These are phyloP conservation scores for Chloroclysta siterata DNA, from an alignment of 2,888 invertebrate genomes.

Conservation along the genomic window DNA sequence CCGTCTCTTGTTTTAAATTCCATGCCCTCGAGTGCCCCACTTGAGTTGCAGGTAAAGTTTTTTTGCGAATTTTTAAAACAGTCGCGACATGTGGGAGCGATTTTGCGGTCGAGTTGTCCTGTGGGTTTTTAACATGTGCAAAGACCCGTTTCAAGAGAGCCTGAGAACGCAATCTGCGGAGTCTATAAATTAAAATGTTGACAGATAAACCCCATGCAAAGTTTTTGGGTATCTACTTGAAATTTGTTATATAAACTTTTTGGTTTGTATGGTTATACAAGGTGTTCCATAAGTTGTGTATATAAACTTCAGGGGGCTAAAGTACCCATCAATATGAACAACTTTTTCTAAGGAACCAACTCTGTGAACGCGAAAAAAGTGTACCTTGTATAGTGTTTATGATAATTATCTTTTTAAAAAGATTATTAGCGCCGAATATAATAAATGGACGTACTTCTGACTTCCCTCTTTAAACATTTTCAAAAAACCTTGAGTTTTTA, in stretches of 20 bases:
- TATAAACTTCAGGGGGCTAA: too few species aligned
- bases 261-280: too few species aligned
- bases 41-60: slow-evolving; percentile 57
- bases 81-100: slow-evolving; percentile 59
- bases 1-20: slow-evolving; percentile 29
- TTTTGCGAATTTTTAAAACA: slow-evolving; percentile 47
- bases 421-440: too few species aligned
- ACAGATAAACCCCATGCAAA: slow-evolving; percentile 39
- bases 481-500: too few species aligned
- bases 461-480: too few species aligned
- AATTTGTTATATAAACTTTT: not conserved
- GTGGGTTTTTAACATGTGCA: slow-evolving; percentile 58
- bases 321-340: too few species aligned
- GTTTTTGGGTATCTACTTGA: slow-evolving; percentile 20
- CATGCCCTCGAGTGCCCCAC: slow-evolving; percentile 44
- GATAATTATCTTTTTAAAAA: too few species aligned
- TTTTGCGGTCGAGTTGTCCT: slow-evolving; percentile 58
- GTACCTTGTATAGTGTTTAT: too few species aligned
- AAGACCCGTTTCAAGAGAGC: slow-evolving; percentile 39
- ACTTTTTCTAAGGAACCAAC: too few species aligned
- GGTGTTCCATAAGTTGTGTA: too few species aligned
- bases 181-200: slow-evolving; percentile 38
- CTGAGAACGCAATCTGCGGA: slow-evolving; percentile 35
- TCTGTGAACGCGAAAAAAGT: too few species aligned
- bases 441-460: too few species aligned